Conservation (phyloP, 2,797 vertebrate species). For the Xenentodon cancila region DNA sequence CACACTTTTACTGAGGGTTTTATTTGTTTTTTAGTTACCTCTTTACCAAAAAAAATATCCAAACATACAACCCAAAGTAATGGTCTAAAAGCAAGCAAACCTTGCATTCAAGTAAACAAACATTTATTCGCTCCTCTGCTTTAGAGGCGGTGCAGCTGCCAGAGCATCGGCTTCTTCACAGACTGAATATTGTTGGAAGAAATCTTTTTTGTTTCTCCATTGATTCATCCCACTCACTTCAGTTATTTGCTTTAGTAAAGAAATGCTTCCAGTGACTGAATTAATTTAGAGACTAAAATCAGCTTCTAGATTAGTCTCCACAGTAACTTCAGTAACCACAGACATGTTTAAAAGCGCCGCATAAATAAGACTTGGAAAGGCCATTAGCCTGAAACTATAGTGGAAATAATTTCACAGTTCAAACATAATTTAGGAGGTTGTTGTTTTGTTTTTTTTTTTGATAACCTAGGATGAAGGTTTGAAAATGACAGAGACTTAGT, state of each 20-base stretch:
- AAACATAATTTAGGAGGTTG: neutral
- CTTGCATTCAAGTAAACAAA: no score
- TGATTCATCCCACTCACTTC: conserved; percentile 60
- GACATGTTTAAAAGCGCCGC: conserved; percentile 20
- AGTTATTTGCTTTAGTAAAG: conserved; percentile 43
- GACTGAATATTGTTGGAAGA: neutral
- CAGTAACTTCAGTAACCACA: conserved; percentile 39
- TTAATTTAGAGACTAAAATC: conserved; percentile 24
- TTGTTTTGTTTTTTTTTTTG: conserved; percentile 16
- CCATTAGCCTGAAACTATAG: conserved; percentile 8
- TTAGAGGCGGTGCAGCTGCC: no score
- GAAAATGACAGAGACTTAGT: conserved; percentile 41
- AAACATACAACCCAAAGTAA: no score
- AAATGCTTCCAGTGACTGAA: conserved; percentile 6
- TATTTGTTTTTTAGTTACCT: neutral
- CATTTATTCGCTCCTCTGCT: no score
- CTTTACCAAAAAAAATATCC: no score
- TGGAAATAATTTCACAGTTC: conserved; percentile 18
- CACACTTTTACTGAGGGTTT: neutral
- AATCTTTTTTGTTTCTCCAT: conserved; percentile 21
- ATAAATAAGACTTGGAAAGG: conserved; percentile 9
- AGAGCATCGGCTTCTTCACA: conserved; percentile 8
- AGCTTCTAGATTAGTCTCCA: conserved; percentile 37
- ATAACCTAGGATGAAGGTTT: conserved; percentile 18
- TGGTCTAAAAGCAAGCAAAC: neutral